Evolutionary conservation across 35 echinoderm and acorn worm genomes (phyloP).

Genomic region (Ophioderma brevispina): DNA sequence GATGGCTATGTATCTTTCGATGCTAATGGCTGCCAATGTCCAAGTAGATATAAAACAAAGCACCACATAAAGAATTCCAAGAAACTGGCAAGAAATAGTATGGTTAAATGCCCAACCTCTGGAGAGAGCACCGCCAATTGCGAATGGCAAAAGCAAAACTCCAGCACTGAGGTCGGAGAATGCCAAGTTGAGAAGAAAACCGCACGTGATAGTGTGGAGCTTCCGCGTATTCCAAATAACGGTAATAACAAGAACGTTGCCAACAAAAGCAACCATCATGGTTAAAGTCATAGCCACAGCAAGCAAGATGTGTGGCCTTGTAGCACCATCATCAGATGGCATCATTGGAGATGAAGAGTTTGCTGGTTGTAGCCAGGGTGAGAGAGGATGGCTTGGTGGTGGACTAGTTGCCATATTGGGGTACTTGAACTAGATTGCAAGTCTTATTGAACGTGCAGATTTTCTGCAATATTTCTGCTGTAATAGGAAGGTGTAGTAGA

Average conservation of each 20-base stretch:
- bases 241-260: conserved; percentile 70
- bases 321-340: no score
- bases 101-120: neutral
- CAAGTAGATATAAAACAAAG: conserved; percentile 72
- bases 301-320: neutral
- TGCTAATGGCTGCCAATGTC: conserved; percentile 67
- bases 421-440: no score
- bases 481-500: no score
- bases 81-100: conserved; percentile 32
- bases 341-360: no score
- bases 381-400: no score
- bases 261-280: conserved; percentile 47
- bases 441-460: no score
- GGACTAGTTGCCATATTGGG: no score
- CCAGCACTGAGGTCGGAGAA: conserved; percentile 53
- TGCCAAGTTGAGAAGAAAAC: conserved; percentile 79
- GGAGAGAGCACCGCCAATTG: conserved; percentile 25
- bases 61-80: conserved; percentile 58
- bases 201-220: conserved; percentile 78
- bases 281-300: conserved; percentile 14
- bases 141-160: conserved; percentile 69
- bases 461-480: no score
- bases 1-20: conserved; percentile 81
- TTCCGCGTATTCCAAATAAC: conserved; percentile 68
- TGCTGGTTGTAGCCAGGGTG: no score